Conservation (phyloP, 2,113 vertebrate species). For the Myrmophylax atrothorax region DNA sequence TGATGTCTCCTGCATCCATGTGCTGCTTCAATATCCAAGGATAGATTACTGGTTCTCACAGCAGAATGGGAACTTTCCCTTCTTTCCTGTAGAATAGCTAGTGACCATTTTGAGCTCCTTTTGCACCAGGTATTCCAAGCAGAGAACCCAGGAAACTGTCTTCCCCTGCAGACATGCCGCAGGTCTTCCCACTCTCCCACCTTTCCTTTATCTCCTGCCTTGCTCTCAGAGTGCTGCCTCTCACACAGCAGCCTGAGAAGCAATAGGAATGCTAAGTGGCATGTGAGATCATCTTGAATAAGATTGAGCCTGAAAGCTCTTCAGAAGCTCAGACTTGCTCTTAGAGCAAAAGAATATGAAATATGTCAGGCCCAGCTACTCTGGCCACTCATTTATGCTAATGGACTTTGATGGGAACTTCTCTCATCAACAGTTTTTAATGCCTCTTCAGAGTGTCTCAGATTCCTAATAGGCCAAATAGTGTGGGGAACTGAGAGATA, state of each 20-base stretch:
- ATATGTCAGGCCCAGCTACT: background rate
- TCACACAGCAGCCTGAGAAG: background rate
- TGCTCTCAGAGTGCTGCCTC: background rate
- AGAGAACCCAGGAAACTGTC: background rate
- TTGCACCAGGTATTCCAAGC: background rate
- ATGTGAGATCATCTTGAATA: conserved; percentile 22
- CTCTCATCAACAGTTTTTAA: conserved; percentile 31
- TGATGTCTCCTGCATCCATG: background rate
- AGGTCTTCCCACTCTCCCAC: background rate
- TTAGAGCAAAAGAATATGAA: conserved; percentile 25
- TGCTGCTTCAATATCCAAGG: background rate
- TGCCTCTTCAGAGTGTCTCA: conserved; percentile 19
- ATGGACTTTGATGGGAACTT: conserved; percentile 43
- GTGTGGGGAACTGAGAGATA: background rate
- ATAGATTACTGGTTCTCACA: background rate
- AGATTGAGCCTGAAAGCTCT: conserved; percentile 44
- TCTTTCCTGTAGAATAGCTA: background rate
- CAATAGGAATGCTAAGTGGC: background rate
- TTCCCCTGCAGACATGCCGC: background rate
- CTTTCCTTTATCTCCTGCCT: background rate
- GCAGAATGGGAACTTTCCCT: background rate
- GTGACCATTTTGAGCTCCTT: background rate
- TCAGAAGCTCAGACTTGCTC: conserved; percentile 12
- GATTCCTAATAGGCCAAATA: conserved; percentile 17
- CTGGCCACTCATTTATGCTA: conserved; percentile 36